Evolutionary conservation across 1,140 invertebrate species (phyloP).

Genomic region (Pseudomyrmex dendroicus): DNA sequence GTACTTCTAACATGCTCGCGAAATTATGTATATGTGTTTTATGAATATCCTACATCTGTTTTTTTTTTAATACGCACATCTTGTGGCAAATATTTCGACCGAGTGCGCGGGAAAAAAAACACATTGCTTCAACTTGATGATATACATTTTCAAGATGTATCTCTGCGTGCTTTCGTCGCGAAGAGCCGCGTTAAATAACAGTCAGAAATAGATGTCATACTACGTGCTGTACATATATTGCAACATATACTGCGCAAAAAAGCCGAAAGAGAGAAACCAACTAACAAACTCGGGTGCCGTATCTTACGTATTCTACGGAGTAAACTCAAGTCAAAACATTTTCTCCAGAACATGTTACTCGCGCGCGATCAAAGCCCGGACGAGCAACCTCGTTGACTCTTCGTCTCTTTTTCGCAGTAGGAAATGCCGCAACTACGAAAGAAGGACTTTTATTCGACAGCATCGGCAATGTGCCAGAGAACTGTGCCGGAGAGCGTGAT

Average conservation of each 20-base stretch:
- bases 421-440: slow-evolving; percentile 21
- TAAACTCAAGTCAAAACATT: not conserved
- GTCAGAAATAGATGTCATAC: not conserved
- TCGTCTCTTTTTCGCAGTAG: slow-evolving; percentile 27
- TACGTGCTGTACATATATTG: not conserved
- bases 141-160: not conserved
- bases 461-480: slow-evolving; percentile 43
- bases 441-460: slow-evolving; percentile 27
- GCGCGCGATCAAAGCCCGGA: slow-evolving; percentile 33
- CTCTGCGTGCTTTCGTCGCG: not conserved
- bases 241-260: not conserved
- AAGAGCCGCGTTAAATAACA: not conserved
- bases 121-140: not conserved
- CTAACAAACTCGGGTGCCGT: slow-evolving; percentile 2
- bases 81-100: too few relatives aligned
- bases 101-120: too few relatives aligned
- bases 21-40: not conserved
- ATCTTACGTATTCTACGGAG: slow-evolving; percentile 22
- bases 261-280: not conserved
- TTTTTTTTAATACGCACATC: too few relatives aligned
- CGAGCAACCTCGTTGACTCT: slow-evolving; percentile 22
- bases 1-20: not conserved
- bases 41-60: too few relatives aligned
- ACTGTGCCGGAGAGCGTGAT: slow-evolving; percentile 31
- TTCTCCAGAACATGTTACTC: slow-evolving; percentile 24